Evolutionary conservation across 2,113 vertebrate genomes (phyloP).

Genomic region (Trematocara marginatum): DNA sequence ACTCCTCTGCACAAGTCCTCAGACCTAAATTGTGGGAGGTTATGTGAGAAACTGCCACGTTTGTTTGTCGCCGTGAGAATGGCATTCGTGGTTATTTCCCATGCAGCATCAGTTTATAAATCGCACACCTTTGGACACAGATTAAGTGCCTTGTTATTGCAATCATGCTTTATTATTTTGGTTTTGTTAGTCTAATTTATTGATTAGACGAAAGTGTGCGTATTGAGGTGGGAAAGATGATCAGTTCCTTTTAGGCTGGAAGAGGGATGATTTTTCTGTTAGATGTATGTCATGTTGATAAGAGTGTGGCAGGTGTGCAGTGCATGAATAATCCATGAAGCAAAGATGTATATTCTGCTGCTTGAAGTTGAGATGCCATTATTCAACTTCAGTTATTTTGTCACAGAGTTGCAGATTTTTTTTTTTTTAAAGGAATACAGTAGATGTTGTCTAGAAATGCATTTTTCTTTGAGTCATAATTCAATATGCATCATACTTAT

Average conservation of each 20-base stretch:
- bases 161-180: not conserved
- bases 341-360: conserved; percentile 39
- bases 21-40: conserved; percentile 26
- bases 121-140: not conserved
- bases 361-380: conserved; percentile 56
- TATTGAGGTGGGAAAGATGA: conserved; percentile 15
- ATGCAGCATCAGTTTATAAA: not conserved
- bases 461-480: conserved; percentile 24
- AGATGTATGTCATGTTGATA: conserved; percentile 58
- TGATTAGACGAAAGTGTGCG: not conserved
- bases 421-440: not conserved
- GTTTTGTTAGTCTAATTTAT: not conserved
- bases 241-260: conserved; percentile 36
- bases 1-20: conserved; percentile 24
- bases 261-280: conserved; percentile 22
- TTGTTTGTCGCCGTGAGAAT: not conserved
- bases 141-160: not conserved
- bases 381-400: conserved; percentile 53
- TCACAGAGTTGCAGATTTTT: conserved; percentile 7
- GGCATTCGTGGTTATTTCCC: not conserved
- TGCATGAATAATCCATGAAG: conserved; percentile 66
- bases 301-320: conserved; percentile 43
- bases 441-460: conserved; percentile 11
- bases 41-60: not conserved
- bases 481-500: conserved; percentile 23